Base-by-base conservation (phyloP, 2,113 vertebrate species). In the Rhizomys pruinosus region DNA sequence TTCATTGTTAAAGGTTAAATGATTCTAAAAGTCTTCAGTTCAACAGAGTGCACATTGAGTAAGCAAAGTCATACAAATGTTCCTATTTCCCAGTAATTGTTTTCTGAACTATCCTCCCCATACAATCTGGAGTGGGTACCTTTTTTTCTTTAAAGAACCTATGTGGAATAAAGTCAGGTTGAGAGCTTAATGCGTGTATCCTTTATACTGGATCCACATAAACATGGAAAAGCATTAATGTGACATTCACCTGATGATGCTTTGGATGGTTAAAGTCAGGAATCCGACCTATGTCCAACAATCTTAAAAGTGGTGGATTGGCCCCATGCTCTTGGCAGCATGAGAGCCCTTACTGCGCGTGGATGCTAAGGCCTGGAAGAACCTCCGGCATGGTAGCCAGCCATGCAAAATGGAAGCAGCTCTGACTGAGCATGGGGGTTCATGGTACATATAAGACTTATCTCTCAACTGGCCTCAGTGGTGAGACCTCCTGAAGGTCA, bases 1-100 rank as follows among this genome's bases (percentile, higher is more conserved):
- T 71, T 87, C n/a, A 84, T 42, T 81, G 39, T 69, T 84, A 73
- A 74, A 22, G 5, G 44, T 94, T 91, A 52, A 94, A 64, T 71
- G 57, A 81, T 89, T 84, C 57, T 64, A 44, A 63, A 93, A 37
- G 52, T 63, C 27, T 73, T 63, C 19, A 91, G 3, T 78, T 96
- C 34, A 80, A 68, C 52, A 90, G 47, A 55, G 44, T 77, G 25
- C 10, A 23, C 22, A 20, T 20, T 87, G 20, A 47, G 29, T 89
- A 29, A 34, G n/a, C 44, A 90, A 74, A 90, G 77, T 80, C 80
- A 59, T 80, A 19, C 25, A 66, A 39, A 47, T 61, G 59, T 7
- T 87, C n/a, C 13, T 27, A 27, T 34, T 63, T 3, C 89, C 9
- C 39, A 59, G 44, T 42, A 47, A 92, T 71, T 91, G 20, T 71